Base-by-base conservation (phyloP, 2,113 vertebrate genomes). In the Loxodonta africana region DNA sequence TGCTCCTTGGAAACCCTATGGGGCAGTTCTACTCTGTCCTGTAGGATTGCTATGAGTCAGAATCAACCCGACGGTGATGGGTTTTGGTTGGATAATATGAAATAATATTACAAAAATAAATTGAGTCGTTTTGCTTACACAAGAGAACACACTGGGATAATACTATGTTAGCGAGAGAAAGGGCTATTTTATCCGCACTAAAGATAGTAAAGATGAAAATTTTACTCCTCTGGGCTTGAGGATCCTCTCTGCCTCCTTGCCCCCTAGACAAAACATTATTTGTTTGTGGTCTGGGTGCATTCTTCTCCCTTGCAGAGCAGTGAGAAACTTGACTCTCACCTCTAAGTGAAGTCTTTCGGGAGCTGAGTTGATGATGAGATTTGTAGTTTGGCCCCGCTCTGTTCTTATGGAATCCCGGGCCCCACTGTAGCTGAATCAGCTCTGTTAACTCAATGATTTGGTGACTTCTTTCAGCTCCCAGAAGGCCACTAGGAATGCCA, bases 221-320 rank as follows among this genome's bases (percentile, higher is more conserved):
- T 78, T 91, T 86, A 23, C 30, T 53, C 9, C 14, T n/a, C 78
- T 73, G 65, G 73, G 20, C 57, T 9, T 33, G 74, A 78, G 90
- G 28, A 5, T 7, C 30, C 8, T 8, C 51, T 84, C 83, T 26
- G 46, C 15, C 26, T 44, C 67, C 73, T 91, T 2, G 6, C 5
- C 37, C 28, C n/a, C 46, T 63, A 82, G 46, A 18, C 20, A 81
- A 44, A 6, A 73, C 41, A 65, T 26, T 26, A 48, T 12, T 76
- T 25, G 23, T 94, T 96, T 26, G 74, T 82, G 93, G 71, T 65
- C 4, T 1, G 0, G 30, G 62, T 65, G 37, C 46, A 63, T 81
- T 97, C 95, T 80, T 76, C 60, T 77, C 62, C 82, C n/a, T 60
- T 90, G 28, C 71, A 92, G 62, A 94, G 71, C 12, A 93, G 60